Base-by-base conservation (phyloP, 2,797 vertebrate genomes). In the Somateria mollissima region DNA sequence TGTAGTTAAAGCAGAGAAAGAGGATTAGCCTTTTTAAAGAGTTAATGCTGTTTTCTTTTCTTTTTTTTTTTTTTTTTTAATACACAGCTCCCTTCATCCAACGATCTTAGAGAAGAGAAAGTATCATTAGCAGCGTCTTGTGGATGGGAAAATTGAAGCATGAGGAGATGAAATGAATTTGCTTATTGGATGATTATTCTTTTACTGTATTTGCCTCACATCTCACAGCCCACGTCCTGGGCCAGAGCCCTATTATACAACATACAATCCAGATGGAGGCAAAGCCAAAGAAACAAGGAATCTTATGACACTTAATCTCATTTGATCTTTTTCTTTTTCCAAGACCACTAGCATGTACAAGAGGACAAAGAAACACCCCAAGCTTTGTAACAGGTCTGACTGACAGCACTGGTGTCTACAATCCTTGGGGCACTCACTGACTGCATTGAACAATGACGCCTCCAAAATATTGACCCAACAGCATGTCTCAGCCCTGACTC, bases 91-190 rank as follows among this genome's bases (percentile, higher is more conserved):
- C 62, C 79, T 81, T 94, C 79, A 92, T 96, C 84, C 88, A 90
- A 90, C 95, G 93, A 92, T 93, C 92, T 94, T 86, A 90, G 74
- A 80, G 64, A 67, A 90, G 54, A 37, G 86, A 41, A 95, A 94
- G 72, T 90, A 78, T 96, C 94, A 95, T 95, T 96, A 96, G 72
- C 72, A 87, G 88, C 6, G 57, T 83, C 95, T 95, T 94, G 90
- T 80, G 88, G 94, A 87, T 94, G 95, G 80, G 61, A 92, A 92
- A 94, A 96, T 56, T 93, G 96, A 95, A 92, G 93, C 95, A 90
- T 94, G 90, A 95, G 91, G 95, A 92, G 96, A 96, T 96, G 78
- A 97, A 96, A 93, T 96, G 92, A 89, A 74, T 95, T 95, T 95
- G 21, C 95, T 94, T 94, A 94, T 95, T 94, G 91, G 88, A 75